Evolutionary conservation across 2,888 invertebrate species (phyloP).

Genomic region (Exocentrus adspersus): DNA sequence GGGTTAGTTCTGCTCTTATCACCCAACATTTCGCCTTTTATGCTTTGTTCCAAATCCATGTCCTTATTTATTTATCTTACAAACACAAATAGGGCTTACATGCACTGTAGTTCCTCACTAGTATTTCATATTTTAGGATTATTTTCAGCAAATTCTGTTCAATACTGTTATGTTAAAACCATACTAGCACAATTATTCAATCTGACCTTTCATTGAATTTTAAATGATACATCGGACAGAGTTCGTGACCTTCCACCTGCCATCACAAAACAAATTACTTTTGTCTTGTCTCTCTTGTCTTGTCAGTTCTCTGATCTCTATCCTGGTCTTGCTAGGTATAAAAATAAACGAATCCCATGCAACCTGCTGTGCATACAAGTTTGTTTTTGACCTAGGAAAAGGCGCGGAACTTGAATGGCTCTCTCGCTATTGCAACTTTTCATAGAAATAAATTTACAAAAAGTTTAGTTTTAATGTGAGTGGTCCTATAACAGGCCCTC

Average conservation of each 20-base stretch:
- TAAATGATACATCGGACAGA: slow-evolving; percentile 56
- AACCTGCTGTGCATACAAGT: too few species aligned
- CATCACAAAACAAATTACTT: too few species aligned
- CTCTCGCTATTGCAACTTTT: not conserved
- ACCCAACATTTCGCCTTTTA: slow-evolving; percentile 59
- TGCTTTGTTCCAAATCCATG: slow-evolving; percentile 58
- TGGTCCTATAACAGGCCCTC: too few species aligned
- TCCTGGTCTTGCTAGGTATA: slow-evolving; percentile 67
- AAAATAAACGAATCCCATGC: slow-evolving; percentile 55
- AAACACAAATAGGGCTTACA: slow-evolving; percentile 24
- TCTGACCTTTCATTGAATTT: slow-evolving; percentile 56
- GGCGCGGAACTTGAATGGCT: slow-evolving; percentile 40
- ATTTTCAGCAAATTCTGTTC: slow-evolving; percentile 10
- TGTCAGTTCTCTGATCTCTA: too few species aligned
- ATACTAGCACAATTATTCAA: slow-evolving; percentile 49
- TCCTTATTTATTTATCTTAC: slow-evolving; percentile 28
- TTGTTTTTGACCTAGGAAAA: slow-evolving; percentile 44
- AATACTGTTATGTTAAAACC: slow-evolving; percentile 11
- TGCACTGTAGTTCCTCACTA: slow-evolving; percentile 17
- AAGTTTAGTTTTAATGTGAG: too few species aligned
- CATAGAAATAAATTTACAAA: not conserved
- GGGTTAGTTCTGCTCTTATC: slow-evolving; percentile 58
- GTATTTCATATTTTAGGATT: slow-evolving; percentile 10
- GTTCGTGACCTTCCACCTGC: slow-evolving; percentile 64
- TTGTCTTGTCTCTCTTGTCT: too few species aligned